Evolutionary conservation across 2,888 invertebrate genomes (phyloP), one percentile per base, ranked within the genome.

Genomic region (Hydropsyche betteni): DNA sequence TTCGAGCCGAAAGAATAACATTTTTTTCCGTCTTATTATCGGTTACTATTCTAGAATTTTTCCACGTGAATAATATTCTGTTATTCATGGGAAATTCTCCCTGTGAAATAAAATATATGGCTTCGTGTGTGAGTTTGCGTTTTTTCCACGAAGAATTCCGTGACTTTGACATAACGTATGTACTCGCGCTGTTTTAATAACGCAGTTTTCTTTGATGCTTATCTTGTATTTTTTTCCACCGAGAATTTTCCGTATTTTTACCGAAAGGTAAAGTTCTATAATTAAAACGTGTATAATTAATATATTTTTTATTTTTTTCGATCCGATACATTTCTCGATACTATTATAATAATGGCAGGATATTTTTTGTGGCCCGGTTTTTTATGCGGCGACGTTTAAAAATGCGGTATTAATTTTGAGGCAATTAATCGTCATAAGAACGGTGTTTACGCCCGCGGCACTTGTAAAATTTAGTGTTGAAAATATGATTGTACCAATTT

Each of bases 401-500:
- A 24, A 58, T 58, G 14, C 58, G 33, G 64, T 64, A 64, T 64
- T 34, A 64, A 64, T 64, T 64, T 58, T 8, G 64, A 64, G 64
- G 33, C 64, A 64, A 64, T 64, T 64, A 64, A 64, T 36, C 34
- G 64, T 64, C 34, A 12, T 64, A 64, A 64, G 34, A 34, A 36
- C 36, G 24, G 36, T 64, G 34, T 64, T 64, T 64, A 36, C 8
- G 34, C 36, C 64, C 64, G 64, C n/a, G 64, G 64, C 64, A 34
- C 34, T 64, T 64, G 64, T 64, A 36, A n/a, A 33, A 33, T 64
- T 64, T 64, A 64, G 64, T 64, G 64, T 64, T 64, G 64, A 64
- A 64, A 64, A 33, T 64, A 64, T 64, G 64, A 64, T 64, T 64
- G 64, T 64, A 64, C 34, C 64, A 64, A 64, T 64, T 36, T 64